phyloP scores from a whole-genome alignment of 2,113 vertebrate species.

The Datnioides undecimradiatus region DNA sequence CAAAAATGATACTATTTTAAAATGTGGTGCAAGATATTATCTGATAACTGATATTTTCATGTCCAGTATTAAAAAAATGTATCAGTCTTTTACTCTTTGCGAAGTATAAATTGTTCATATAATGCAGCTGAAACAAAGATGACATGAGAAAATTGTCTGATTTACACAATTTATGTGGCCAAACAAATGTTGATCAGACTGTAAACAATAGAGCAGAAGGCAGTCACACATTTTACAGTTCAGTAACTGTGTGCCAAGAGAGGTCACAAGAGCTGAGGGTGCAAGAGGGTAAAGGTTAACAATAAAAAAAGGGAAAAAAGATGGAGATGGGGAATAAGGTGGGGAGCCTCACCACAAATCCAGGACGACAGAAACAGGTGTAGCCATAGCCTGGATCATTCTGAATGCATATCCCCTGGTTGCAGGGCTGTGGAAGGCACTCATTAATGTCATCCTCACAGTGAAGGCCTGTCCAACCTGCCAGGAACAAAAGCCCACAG shows the following conservation, averaged over 20 bases:
- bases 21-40: background rate
- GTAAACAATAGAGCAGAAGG: background rate
- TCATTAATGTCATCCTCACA: conserved; percentile 92
- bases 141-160: background rate
- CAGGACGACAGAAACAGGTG: conserved; percentile 91
- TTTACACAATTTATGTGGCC: background rate
- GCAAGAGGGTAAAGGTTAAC: conserved; percentile 32
- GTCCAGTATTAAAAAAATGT: background rate
- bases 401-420: conserved; percentile 91
- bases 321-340: conserved; percentile 52
- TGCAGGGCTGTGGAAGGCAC: conserved; percentile 89
- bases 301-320: conserved; percentile 8
- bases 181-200: background rate
- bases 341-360: conserved; percentile 90
- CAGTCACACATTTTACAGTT: background rate
- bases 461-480: conserved; percentile 91
- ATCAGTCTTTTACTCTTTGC: background rate
- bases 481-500: conserved; percentile 83
- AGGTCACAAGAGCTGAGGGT: conserved; percentile 16
- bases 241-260: background rate
- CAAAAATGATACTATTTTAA: conserved; percentile 8
- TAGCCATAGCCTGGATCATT: conserved; percentile 88
- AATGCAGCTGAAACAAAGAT: background rate
- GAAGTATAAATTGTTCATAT: background rate
- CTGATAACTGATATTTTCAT: background rate